phyloP scores from a whole-genome alignment of 2,888 invertebrate genomes.

The Drosophila crucigera region DNA sequence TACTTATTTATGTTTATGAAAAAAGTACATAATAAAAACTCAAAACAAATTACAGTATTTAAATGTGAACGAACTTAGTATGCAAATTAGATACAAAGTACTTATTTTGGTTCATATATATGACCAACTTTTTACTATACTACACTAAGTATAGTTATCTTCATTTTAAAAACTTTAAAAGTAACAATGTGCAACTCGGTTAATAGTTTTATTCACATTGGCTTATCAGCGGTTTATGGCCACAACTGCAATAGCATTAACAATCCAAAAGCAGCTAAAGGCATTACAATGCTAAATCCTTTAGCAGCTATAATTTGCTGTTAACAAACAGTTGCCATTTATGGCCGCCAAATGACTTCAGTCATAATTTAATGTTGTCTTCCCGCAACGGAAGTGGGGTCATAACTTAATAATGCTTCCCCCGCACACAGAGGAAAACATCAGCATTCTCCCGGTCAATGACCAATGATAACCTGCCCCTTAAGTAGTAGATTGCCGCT shows the following conservation, averaged over 20 bases:
- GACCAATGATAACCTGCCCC: slow-evolving; percentile 36
- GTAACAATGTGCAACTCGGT: neutral
- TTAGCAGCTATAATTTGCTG: slow-evolving; percentile 49
- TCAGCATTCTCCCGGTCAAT: slow-evolving; percentile 10
- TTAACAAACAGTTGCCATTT: slow-evolving; percentile 56
- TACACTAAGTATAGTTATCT: neutral
- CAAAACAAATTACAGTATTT: neutral
- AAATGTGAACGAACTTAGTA: neutral
- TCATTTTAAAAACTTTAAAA: neutral
- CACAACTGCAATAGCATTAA: slow-evolving; percentile 27
- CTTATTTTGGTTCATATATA: neutral
- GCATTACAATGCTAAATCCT: slow-evolving; percentile 54
- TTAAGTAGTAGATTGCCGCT: slow-evolving; percentile 57
- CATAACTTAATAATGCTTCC: slow-evolving; percentile 56
- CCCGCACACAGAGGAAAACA: neutral
- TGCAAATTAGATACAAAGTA: neutral
- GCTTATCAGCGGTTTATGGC: slow-evolving; percentile 35
- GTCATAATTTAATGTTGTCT: slow-evolving; percentile 52
- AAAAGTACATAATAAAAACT: neutral
- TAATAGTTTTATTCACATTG: slow-evolving; percentile 19
- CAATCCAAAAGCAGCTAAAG: slow-evolving; percentile 4
- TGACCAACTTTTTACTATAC: neutral
- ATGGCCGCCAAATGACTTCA: slow-evolving; percentile 54
- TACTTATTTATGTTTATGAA: neutral
- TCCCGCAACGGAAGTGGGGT: slow-evolving; percentile 26